Base-by-base conservation (phyloP, 1,140 invertebrate species). In the Zaprionus tsacasi region DNA sequence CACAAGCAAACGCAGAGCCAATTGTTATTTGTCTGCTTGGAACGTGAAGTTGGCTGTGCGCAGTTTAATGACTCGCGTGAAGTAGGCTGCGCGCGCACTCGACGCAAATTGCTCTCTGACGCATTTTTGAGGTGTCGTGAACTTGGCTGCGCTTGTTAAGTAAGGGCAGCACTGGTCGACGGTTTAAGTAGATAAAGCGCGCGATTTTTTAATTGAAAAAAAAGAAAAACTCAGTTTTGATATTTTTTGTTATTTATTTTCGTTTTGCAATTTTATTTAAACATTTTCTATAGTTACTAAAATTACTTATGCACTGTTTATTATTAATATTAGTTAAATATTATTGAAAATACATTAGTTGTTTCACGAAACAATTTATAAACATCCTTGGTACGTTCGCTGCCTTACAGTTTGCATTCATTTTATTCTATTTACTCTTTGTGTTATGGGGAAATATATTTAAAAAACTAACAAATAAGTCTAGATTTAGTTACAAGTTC, bases 261-360 rank as follows among this genome's bases (percentile, higher is more conserved):
- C 71, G 82, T 91, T 91, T 89, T 86, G 78, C 88, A 91, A 86
- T 86, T 91, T 88, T 83, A 91, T 91, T 91, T 82, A 91, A 91
- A 91, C 91, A 91, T 91, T 91, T 91, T 91, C 90, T 91, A 91
- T 91, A 91, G 85, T 92, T 91, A 91, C 90, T 91, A 91, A 91
- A 91, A 88, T 91, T 91, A 91, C 81, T 91, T 91, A 91, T 91
- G 78, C 68, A 85, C 86, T 89, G 85, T 81, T 83, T 83, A 79
- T 88, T 78, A 87, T 81, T 91, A 81, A 91, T 91, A 83, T 90
- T 91, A 82, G 85, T 90, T 90, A 87, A 91, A 83, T 88, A 90
- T 89, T 89, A 89, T 89, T 89, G 85, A 89, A 89, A 89, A 89
- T 88, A 88, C 85, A 89, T 89, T 89, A 89, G 85, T 89, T 89